These are phyloP conservation scores for Scolanthus callimorphus DNA, from an alignment of 92 coral and sea anemone genomes.

Conservation along the genomic window DNA sequence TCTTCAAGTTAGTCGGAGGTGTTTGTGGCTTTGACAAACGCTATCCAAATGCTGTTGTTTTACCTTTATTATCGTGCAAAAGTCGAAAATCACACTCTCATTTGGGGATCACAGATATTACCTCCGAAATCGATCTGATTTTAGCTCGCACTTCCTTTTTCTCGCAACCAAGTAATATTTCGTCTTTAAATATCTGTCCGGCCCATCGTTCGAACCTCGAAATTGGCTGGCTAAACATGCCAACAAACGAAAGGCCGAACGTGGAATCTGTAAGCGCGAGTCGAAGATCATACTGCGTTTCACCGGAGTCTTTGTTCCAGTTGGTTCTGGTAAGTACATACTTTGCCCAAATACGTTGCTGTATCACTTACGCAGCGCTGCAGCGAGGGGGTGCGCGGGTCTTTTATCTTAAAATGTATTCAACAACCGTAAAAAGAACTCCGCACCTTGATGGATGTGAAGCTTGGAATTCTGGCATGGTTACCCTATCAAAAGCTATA, in stretches of 20 bases:
- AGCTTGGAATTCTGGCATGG: too few relatives aligned
- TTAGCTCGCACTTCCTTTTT: constrained; percentile 48
- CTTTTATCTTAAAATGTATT: too few relatives aligned
- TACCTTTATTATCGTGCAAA: constrained; percentile 34
- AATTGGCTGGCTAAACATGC: constrained; percentile 52
- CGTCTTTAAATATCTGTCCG: constrained; percentile 44
- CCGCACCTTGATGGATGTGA: too few relatives aligned
- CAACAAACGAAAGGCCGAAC: constrained; percentile 21
- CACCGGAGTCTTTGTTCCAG: constrained; percentile 53
- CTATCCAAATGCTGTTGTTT: constrained; percentile 18
- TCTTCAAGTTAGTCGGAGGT: background rate
- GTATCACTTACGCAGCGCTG: too few relatives aligned
- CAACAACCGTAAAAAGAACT: too few relatives aligned
- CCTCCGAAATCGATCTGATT: constrained; percentile 39
- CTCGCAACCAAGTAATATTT: constrained; percentile 27
- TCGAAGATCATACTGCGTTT: constrained; percentile 36
- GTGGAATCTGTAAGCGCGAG: constrained; percentile 31
- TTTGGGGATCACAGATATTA: constrained; percentile 30
- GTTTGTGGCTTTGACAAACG: constrained; percentile 9
- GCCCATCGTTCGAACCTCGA: constrained; percentile 54
- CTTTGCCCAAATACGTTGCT: too few relatives aligned
- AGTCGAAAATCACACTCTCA: constrained; percentile 25
- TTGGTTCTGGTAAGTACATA: constrained; percentile 52
- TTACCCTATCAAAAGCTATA: too few relatives aligned
- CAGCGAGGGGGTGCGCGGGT: too few relatives aligned